These are phyloP conservation scores for Eutrigla gurnardus DNA, from an alignment of 2,797 vertebrate genomes.

Conservation along the genomic window DNA sequence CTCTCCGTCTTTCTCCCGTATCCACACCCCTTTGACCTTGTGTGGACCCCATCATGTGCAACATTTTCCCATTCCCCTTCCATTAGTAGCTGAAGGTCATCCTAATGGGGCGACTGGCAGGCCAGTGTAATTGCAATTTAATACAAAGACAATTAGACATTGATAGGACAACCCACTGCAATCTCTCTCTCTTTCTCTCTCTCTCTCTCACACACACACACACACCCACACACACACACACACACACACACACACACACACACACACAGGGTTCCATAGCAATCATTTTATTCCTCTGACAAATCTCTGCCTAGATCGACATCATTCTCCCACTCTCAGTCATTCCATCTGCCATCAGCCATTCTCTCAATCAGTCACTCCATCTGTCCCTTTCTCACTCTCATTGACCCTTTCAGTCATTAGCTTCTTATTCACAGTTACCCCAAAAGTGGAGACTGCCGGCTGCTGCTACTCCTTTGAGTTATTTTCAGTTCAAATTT, in stretches of 20 bases:
- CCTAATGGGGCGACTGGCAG: conserved; percentile 61
- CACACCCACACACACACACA: conserved; percentile 17
- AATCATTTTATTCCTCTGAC: conserved; percentile 51
- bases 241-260: conserved; percentile 18
- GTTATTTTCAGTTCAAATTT: background rate
- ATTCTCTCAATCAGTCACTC: conserved; percentile 58
- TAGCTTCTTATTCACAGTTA: conserved; percentile 68
- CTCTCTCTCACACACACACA: conserved; percentile 21
- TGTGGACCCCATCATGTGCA: conserved; percentile 30
- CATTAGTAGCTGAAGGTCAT: conserved; percentile 73
- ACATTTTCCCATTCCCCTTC: conserved; percentile 52
- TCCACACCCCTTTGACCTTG: background rate
- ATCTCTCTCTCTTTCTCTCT: conserved; percentile 25
- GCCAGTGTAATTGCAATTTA: conserved; percentile 67
- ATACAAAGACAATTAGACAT: conserved; percentile 73
- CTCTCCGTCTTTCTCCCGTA: background rate
- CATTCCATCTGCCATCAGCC: conserved; percentile 66
- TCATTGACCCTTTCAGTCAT: conserved; percentile 69
- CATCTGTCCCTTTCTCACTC: conserved; percentile 63
- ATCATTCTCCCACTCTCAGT: conserved; percentile 55
- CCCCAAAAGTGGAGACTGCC: conserved; percentile 25
- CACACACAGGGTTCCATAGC: conserved; percentile 9
- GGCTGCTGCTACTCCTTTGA: background rate
- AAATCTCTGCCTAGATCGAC: conserved; percentile 46
- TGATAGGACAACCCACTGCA: conserved; percentile 44